Conservation (phyloP, 2,888 invertebrate species). For the Diplolepis rosae region DNA sequence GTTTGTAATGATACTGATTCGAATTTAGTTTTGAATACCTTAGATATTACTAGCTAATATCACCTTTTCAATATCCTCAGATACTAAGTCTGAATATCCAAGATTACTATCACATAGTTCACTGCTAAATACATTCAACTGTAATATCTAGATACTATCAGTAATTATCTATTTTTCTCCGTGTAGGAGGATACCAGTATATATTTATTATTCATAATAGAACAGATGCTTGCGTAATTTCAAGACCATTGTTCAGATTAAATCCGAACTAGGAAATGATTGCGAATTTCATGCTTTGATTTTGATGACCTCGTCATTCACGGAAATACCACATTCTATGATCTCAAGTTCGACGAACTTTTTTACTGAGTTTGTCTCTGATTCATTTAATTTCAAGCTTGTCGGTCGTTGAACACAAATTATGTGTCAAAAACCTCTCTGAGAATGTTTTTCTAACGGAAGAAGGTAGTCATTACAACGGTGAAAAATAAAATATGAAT, state of each 20-base stretch:
- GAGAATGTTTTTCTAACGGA: background rate
- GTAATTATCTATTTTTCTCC: no score
- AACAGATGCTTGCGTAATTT: conserved; percentile 36
- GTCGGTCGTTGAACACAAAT: background rate
- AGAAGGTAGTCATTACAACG: background rate
- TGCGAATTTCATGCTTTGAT: conserved; percentile 50
- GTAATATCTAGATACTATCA: no score
- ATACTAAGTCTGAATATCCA: no score
- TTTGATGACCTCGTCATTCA: conserved; percentile 61
- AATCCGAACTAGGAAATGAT: conserved; percentile 33
- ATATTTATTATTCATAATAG: background rate
- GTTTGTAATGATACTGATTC: no score
- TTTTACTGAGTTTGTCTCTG: conserved; percentile 7
- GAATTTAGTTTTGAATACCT: no score
- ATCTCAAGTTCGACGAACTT: conserved; percentile 52
- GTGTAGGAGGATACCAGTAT: no score
- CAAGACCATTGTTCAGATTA: conserved; percentile 46
- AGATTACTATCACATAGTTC: no score
- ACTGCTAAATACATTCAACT: no score
- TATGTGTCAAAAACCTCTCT: background rate
- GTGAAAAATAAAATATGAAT: background rate
- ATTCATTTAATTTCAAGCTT: conserved; percentile 11
- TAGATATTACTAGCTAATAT: no score
- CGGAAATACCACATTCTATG: conserved; percentile 51
- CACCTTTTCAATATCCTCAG: no score